Percentiles rank a stretch among this genome's conserved stretches.
Evolutionary conservation across 2,797 vertebrate genomes (phyloP).

Genomic region (Semotilus atromaculatus): DNA sequence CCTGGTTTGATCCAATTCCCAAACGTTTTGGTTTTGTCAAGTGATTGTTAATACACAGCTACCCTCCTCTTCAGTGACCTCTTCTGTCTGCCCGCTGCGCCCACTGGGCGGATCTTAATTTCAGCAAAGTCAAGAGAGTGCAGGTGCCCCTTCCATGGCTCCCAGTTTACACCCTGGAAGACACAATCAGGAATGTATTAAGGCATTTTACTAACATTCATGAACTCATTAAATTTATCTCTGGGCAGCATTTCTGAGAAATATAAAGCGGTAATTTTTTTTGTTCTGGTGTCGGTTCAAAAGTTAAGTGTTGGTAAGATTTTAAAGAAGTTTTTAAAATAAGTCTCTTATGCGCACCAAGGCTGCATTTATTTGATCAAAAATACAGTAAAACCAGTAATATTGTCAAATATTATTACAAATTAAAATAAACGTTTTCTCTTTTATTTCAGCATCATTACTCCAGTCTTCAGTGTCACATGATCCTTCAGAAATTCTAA

Average conservation of each 20-base stretch:
- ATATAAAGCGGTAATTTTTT: not conserved
- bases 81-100: constrained; percentile 73
- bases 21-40: constrained; percentile 5
- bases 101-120: constrained; percentile 85
- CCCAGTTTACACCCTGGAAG: constrained; percentile 88
- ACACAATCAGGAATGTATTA: not conserved
- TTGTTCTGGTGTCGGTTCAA: not conserved
- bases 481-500: not conserved
- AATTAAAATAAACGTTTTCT: not conserved
- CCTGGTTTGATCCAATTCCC: not conserved
- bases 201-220: not conserved
- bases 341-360: not conserved
- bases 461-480: not conserved
- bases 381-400: not conserved
- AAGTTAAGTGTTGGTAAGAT: not conserved
- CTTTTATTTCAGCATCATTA: not conserved
- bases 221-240: not conserved
- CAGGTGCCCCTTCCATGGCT: constrained; percentile 91
- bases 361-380: not conserved
- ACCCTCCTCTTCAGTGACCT: constrained; percentile 72
- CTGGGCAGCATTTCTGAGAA: not conserved
- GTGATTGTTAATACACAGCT: constrained; percentile 57
- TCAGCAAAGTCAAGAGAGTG: constrained; percentile 87
- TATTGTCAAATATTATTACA: not conserved
- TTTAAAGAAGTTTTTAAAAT: not conserved